These are phyloP conservation scores for Leptobrachium leishanense DNA, from an alignment of 2,113 vertebrate genomes.

Conservation along the genomic window DNA sequence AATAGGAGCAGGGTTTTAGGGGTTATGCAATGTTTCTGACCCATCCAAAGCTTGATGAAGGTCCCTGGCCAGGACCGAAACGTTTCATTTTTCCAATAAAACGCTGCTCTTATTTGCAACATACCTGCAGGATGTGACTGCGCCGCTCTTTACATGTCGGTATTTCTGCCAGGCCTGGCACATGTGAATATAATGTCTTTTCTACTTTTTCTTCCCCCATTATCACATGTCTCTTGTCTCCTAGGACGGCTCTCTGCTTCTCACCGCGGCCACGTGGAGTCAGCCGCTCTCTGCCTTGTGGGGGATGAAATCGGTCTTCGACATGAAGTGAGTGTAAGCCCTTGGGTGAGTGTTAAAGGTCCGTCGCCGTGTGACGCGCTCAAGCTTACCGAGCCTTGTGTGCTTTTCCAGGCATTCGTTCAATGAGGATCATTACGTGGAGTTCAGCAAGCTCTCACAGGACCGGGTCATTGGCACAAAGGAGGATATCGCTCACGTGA, in stretches of 20 bases:
- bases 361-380: no score
- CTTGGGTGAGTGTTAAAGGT: background rate
- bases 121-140: no score
- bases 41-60: no score
- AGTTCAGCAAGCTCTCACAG: slow-evolving; percentile 98
- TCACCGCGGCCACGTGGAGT: slow-evolving; percentile 96
- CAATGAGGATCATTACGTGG: slow-evolving; percentile 95
- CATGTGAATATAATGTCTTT: background rate
- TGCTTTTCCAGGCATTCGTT: slow-evolving; percentile 85
- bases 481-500: slow-evolving; percentile 92
- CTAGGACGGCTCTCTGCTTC: slow-evolving; percentile 92
- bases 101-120: no score
- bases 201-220: background rate
- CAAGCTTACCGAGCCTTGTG: background rate
- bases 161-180: no score
- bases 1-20: no score
- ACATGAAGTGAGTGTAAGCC: slow-evolving; percentile 88
- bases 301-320: slow-evolving; percentile 98
- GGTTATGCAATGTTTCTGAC: no score
- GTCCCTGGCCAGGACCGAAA: no score
- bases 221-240: background rate
- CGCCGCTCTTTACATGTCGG: no score
- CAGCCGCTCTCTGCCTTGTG: slow-evolving; percentile 94
- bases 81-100: no score
- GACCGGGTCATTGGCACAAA: slow-evolving; percentile 97